phyloP scores from a whole-genome alignment of 2,888 invertebrate species.

The Cenopis cana region DNA sequence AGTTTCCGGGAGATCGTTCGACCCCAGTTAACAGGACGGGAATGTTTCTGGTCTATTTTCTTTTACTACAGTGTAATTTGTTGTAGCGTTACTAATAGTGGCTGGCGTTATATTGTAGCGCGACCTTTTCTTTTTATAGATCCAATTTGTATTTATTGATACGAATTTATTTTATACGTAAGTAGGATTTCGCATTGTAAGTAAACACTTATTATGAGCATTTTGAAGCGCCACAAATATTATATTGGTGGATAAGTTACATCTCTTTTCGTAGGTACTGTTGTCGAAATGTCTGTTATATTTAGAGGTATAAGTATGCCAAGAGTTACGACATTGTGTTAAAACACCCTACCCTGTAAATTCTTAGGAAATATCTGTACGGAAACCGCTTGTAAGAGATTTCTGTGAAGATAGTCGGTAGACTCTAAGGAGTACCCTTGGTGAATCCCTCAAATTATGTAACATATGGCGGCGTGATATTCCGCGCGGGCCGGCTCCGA shows the following conservation, averaged over 20 bases:
- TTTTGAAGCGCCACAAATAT: neutral
- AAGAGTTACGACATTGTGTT: neutral
- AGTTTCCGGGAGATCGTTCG: conserved; percentile 27
- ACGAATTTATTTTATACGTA: conserved; percentile 10
- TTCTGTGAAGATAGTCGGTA: neutral
- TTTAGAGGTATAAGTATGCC: neutral
- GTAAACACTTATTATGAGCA: neutral
- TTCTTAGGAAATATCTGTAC: conserved; percentile 17
- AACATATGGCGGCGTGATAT: conserved; percentile 70
- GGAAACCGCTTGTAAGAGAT: conserved; percentile 15
- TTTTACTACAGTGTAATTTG: conserved; percentile 38
- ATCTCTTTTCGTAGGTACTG: neutral
- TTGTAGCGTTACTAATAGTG: conserved; percentile 40
- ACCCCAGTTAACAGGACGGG: conserved; percentile 35
- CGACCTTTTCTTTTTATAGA: conserved; percentile 22
- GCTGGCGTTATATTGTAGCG: conserved; percentile 25
- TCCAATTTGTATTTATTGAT: conserved; percentile 28
- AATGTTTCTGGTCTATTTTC: conserved; percentile 44
- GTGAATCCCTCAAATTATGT: conserved; percentile 65
- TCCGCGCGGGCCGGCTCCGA: conserved; percentile 67
- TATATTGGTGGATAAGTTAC: neutral
- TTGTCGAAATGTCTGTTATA: neutral
- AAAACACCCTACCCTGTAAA: conserved; percentile 10
- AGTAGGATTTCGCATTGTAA: neutral
- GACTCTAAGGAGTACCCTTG: conserved; percentile 47